Evolutionary conservation across 2,888 invertebrate species (phyloP), one percentile per base, ranked within the genome.

Genomic region (Achlya flavicornis): DNA sequence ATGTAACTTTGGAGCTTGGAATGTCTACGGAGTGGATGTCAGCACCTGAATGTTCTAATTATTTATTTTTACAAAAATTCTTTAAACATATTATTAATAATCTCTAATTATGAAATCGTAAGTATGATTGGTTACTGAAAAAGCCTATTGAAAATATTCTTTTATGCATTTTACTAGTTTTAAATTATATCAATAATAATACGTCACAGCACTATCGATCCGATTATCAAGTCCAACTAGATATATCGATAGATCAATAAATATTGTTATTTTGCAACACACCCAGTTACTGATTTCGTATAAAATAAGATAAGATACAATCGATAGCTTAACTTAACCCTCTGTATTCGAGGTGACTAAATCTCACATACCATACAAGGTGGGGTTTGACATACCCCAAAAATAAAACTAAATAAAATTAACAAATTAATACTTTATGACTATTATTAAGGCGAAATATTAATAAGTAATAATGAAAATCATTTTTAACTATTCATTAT

Each of bases 1-100:
- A 73, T 70, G 72, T 72, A 67, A 66, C 66, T 67, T 65, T 67
- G 64, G 71, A 74, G 76, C 72, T 74, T 76, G 64, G 61, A 61
- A 68, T 26, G 0, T 35, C 60, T 63, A 65, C 63, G 64, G 57
- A 46, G 62, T 66, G 65, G 59, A n/a, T 66, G 71, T 12, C 64
- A 72, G 77, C 77, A 76, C 77, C 70, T 72, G 70, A 70, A 64
- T 74, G 73, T 72, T 43, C 66, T 76, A 71, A 70, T 75, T 69
- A 77, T 77, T 76, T 78, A 76, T 77, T 77, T 76, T 76, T 74
- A 62, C 58, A 62, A 41, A n/a, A 8, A 62, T 41, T 63, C 16
- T 57, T 10, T 26, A 26, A n/a, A 38, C 48, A 57, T 35, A 26
- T 32, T n/a, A 53, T 60, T 48, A 38, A 12, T 32, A 63, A 43